These are phyloP conservation scores for Potorous gilbertii DNA, from an alignment of 2,797 vertebrate species.

Conservation along the genomic window DNA sequence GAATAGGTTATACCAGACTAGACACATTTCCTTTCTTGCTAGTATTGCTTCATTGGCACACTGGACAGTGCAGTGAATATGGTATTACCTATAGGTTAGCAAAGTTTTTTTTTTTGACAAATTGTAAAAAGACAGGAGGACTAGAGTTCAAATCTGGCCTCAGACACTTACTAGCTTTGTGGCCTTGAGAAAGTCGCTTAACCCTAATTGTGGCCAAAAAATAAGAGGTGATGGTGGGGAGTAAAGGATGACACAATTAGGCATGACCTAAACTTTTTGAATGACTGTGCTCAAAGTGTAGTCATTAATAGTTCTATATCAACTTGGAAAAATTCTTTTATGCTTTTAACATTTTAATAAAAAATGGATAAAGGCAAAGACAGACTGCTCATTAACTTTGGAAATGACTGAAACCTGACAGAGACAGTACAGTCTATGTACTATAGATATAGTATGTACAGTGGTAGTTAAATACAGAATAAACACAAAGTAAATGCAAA, in stretches of 20 bases:
- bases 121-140: background rate
- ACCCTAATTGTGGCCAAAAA: background rate
- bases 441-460: background rate
- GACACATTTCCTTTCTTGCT: background rate
- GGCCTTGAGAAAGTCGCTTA: background rate
- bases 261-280: background rate
- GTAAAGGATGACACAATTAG: background rate
- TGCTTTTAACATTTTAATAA: background rate
- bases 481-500: background rate
- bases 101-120: background rate
- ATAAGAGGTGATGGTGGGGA: accelerated
- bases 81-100: background rate
- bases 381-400: background rate
- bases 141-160: background rate
- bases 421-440: background rate
- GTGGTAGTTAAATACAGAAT: background rate
- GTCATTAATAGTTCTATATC: background rate
- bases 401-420: background rate
- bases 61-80: background rate
- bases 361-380: background rate
- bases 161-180: background rate
- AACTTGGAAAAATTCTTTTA: background rate
- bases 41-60: background rate
- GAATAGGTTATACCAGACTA: background rate
- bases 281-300: background rate